These are phyloP conservation scores for Poecilia latipinna DNA, from an alignment of 2,113 vertebrate genomes.

Conservation along the genomic window DNA sequence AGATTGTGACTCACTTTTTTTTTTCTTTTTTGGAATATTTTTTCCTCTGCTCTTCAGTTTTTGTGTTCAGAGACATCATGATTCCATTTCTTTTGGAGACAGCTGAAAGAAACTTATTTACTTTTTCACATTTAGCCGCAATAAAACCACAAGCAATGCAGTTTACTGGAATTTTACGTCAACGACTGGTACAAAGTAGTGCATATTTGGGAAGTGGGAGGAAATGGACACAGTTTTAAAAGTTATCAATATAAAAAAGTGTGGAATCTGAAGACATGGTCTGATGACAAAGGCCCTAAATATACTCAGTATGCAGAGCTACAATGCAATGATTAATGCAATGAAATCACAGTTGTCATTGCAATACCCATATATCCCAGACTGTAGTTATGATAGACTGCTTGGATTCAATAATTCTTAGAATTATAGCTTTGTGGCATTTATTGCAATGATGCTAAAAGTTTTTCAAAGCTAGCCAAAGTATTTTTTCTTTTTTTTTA, in stretches of 20 bases:
- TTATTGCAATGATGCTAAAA: neutral
- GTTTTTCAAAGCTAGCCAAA: too few species aligned
- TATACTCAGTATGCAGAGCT: neutral
- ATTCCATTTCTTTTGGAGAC: conserved; percentile 10
- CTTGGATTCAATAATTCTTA: neutral
- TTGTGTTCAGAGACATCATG: conserved; percentile 10
- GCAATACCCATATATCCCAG: neutral
- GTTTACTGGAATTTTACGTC: neutral
- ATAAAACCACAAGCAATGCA: neutral
- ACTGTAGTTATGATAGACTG: neutral
- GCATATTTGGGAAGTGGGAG: neutral
- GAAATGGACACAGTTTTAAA: neutral
- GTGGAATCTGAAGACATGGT: neutral
- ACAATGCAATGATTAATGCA: neutral
- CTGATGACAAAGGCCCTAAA: neutral
- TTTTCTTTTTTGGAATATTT: conserved; percentile 31
- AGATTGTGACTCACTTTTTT: conserved; percentile 43
- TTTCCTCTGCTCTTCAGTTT: conserved; percentile 12
- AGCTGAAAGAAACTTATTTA: conserved; percentile 10
- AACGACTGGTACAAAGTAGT: neutral
- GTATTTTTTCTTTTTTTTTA: too few species aligned
- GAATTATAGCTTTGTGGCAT: too few species aligned
- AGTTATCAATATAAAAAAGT: neutral
- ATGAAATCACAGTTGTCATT: neutral
- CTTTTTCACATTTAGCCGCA: neutral